Evolutionary conservation across 2,888 invertebrate species (phyloP), one percentile per base, ranked within the genome.

Genomic region (Eugnorisma glareosa): DNA sequence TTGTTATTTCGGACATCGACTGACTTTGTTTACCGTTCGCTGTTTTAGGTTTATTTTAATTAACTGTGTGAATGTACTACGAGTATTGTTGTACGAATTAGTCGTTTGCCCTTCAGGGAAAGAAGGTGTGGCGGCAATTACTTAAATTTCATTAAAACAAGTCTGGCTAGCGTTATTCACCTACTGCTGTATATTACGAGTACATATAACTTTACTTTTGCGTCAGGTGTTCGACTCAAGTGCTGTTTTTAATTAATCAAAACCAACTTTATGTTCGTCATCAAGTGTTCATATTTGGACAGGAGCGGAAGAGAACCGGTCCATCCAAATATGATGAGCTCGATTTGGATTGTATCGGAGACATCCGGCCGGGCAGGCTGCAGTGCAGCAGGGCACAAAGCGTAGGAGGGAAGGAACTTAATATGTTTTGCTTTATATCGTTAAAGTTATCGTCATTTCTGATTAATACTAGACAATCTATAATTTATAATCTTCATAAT

Each of bases 281-380:
- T 45, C 78, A 48, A 28, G 40, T 51, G 54, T 67, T 67, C 73
- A 64, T 74, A 84, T 80, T 67, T 68, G 69, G 85, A 35, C 35
- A 51, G 57, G 51, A 37, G 59, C 73, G 85, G 73, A 84, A 81
- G 59, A 72, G 48, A 81, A 75, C 82, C 69, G 73, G 69, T 80
- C 61, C 35, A 31, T 61, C 81, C 85, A 81, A 81, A 82, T 82
- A 82, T 68, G 68, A 80, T 51, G n/a, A 68, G 61, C 48, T 57
- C 54, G 45, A 61, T 81, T 75, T 70, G 61, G 70, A 74, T 78
- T 54, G 54, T 66, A 54, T 68, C 70, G 43, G 35, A 66, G 64
- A 66, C 64, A 82, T 83, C 86, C 86, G 63, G 63, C 51, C 18
- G 37, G 74, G 48, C 68, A 15, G 43, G 31, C 72, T 10, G 24